phyloP scores from a whole-genome alignment of 1,140 invertebrate species.

The Cotesia typhae region DNA sequence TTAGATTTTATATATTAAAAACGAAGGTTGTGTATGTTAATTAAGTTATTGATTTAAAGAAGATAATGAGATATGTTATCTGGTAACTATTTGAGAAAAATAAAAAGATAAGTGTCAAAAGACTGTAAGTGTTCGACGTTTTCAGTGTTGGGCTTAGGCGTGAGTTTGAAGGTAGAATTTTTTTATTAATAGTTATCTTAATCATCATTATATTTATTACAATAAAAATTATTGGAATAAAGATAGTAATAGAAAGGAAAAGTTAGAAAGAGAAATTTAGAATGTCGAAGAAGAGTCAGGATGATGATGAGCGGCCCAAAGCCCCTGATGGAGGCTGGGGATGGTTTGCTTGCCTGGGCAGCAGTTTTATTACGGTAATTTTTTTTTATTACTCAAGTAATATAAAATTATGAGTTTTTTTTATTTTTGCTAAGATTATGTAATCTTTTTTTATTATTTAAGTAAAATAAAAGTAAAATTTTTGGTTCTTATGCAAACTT shows the following conservation, averaged over 20 bases:
- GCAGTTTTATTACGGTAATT: conserved; percentile 80
- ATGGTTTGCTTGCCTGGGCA: conserved; percentile 82
- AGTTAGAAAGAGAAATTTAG: not conserved
- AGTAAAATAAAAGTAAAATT: too few relatives aligned
- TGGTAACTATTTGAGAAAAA: not conserved
- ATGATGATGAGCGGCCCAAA: conserved; percentile 32
- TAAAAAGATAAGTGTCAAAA: conserved; percentile 15
- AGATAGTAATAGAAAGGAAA: not conserved
- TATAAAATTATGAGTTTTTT: not conserved
- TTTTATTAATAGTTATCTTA: not conserved
- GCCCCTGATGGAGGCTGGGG: conserved; percentile 82
- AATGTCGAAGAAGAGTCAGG: conserved; percentile 15
- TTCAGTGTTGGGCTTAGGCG: not conserved
- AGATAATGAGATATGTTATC: conserved; percentile 27
- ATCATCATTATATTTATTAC: too few relatives aligned
- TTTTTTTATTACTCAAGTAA: not conserved
- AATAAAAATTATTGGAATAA: too few relatives aligned
- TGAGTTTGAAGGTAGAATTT: conserved; percentile 5
- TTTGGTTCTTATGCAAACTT: too few relatives aligned
- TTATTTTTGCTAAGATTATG: not conserved
- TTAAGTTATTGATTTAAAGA: not conserved
- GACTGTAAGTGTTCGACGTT: not conserved
- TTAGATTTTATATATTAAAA: not conserved
- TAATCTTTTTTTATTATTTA: too few relatives aligned
- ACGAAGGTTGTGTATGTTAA: conserved; percentile 18